Percentiles rank a stretch among this genome's conserved stretches.
Evolutionary conservation across 2,797 vertebrate species (phyloP).

Genomic region (Rhincodon typus): DNA sequence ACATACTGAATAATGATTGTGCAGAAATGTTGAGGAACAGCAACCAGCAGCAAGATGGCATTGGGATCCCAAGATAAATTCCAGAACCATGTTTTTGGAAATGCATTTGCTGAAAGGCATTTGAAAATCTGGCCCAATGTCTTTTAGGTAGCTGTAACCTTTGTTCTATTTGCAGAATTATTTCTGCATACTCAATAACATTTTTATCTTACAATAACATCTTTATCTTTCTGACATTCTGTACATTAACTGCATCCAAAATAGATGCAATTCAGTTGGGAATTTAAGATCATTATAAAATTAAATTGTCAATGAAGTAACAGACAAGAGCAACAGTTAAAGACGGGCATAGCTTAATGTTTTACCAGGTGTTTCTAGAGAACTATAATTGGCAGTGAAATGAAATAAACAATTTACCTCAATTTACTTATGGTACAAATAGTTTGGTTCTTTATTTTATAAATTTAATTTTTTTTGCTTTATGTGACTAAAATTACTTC

Average conservation of each 20-base stretch:
- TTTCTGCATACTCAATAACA: neutral
- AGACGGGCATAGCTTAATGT: neutral
- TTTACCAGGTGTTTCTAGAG: neutral
- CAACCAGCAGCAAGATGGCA: no score
- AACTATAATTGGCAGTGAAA: conserved; percentile 14
- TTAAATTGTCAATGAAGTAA: conserved; percentile 30
- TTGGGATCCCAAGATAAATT: no score
- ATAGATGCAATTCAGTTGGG: conserved; percentile 25
- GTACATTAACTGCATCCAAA: neutral
- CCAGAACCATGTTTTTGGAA: neutral
- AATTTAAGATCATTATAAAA: conserved; percentile 34
- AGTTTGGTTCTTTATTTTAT: neutral
- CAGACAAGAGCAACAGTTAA: conserved; percentile 26
- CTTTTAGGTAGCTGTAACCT: neutral
- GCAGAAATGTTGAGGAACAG: no score
- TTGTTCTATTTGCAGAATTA: neutral
- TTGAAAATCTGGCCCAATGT: neutral
- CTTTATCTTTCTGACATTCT: conserved; percentile 7
- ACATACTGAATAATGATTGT: no score
- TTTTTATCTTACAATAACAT: neutral
- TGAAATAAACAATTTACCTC: neutral
- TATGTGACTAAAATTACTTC: neutral
- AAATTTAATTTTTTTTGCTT: neutral
- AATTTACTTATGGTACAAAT: neutral
- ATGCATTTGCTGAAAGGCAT: neutral